Base-by-base conservation (phyloP, 2,113 vertebrate species). In the Cathartes aura region DNA sequence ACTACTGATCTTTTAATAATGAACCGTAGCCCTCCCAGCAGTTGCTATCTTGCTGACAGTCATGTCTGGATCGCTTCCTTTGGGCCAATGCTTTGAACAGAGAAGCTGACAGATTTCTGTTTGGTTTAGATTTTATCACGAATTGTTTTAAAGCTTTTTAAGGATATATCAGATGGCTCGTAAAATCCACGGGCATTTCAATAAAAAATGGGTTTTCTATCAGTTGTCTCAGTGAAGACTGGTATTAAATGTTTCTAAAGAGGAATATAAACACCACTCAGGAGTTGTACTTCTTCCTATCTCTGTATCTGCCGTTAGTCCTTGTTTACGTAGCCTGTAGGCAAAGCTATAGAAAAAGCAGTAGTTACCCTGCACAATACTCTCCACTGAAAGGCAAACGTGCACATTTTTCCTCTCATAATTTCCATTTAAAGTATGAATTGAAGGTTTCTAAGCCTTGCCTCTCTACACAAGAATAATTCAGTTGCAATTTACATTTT, bases 101-200 rank as follows among this genome's bases (percentile, higher is more conserved):
- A 95, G 97, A 60, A 52, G 63, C 80, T 87, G 76, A 95, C 56
- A 66, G 90, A 71, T 97, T 93, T 94, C 89, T 95, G 91, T 90
- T 98, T 97, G 90, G 80, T 90, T 94, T 78, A 92, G 95, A 97
- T 97, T 96, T 97, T 96, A 98, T 97, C 97, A 93, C 80, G 74
- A 94, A 97, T 96, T 97, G 86, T 97, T 97, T 98, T 95, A 98
- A 96, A 97, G 92, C 87, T 94, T 98, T 96, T 95, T 89, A 96
- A 95, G 80, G 67, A 20, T 90, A 2, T 83, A 96, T 98, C 94
- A 94, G 91, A 94, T 45, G 45, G 94, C 89, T 93, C 10, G 15
- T 92, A 95, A 97, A 98, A 96, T 92, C 87, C 67, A 95, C 7
- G 10, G 84, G 92, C 93, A 68, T 96, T 97, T 97, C 88, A 95